These are phyloP conservation scores for Monochamus saltuarius DNA, from an alignment of 1,140 invertebrate genomes.

Conservation along the genomic window DNA sequence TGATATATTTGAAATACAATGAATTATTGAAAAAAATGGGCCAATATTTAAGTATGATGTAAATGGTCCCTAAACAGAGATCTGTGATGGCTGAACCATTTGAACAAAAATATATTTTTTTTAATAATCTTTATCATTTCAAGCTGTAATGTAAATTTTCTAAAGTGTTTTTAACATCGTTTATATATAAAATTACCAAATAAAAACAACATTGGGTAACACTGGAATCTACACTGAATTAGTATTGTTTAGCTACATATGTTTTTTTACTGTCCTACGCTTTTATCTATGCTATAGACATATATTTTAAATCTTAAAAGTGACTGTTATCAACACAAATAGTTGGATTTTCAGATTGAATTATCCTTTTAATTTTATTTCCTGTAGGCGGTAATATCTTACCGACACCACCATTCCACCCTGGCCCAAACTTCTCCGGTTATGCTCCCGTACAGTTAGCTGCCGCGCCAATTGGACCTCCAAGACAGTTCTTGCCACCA, in stretches of 20 bases:
- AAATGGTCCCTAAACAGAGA: too few species aligned
- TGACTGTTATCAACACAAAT: too few species aligned
- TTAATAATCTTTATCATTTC: too few species aligned
- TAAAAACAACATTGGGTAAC: not conserved
- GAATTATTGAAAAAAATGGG: too few species aligned
- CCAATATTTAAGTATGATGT: too few species aligned
- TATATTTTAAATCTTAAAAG: too few species aligned
- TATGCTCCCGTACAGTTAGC: slow-evolving; percentile 51
- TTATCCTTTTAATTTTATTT: slow-evolving; percentile 4
- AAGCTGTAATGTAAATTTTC: too few species aligned
- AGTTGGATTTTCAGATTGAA: not conserved
- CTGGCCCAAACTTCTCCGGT: slow-evolving; percentile 53
- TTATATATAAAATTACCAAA: not conserved
- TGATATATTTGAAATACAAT: too few species aligned
- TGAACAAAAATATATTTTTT: too few species aligned
- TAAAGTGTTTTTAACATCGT: too few species aligned
- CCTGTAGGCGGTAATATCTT: slow-evolving; percentile 60
- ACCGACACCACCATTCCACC: slow-evolving; percentile 52
- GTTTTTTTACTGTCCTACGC: not conserved
- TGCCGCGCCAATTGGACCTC: slow-evolving; percentile 49
- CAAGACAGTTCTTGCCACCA: slow-evolving; percentile 56
- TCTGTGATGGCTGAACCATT: too few species aligned
- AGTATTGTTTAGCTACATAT: not conserved
- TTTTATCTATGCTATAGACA: not conserved
- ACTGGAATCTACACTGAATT: not conserved